A percentile compares a stretch with the other conserved stretches of the same genome.
phyloP scores from a whole-genome alignment of 2,888 invertebrate species.

The Drepana falcataria region DNA sequence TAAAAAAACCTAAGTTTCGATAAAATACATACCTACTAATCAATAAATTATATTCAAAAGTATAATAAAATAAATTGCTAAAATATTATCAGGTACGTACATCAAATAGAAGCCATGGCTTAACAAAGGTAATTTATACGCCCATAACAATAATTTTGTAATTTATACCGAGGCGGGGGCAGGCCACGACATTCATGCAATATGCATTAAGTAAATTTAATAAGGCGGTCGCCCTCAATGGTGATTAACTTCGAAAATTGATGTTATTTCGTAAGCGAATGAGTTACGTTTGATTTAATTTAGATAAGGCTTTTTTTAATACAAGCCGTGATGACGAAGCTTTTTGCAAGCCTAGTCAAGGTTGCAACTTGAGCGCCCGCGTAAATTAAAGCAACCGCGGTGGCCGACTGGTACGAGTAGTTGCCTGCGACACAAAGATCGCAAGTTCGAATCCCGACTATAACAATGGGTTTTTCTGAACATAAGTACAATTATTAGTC shows the following conservation, averaged over 20 bases:
- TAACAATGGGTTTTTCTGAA: no score
- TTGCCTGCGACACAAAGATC: no score
- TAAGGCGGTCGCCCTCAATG: constrained; percentile 8
- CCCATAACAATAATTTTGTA: constrained; percentile 19
- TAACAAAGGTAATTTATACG: constrained; percentile 13
- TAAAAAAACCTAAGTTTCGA: no score
- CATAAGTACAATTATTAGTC: no score
- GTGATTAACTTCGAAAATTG: constrained; percentile 7
- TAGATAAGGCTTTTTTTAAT: background rate
- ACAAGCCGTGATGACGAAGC: no score
- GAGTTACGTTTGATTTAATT: constrained; percentile 1
- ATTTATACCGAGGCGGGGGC: constrained; percentile 11
- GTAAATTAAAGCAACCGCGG: no score
- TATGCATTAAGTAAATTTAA: constrained; percentile 18
- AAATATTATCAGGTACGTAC: background rate
- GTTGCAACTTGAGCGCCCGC: no score
- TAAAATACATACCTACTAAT: no score
- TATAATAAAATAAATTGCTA: background rate
- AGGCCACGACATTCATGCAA: constrained; percentile 11
- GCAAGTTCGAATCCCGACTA: no score
- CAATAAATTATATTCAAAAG: no score
- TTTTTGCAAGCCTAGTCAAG: background rate
- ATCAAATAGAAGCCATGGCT: constrained; percentile 3
- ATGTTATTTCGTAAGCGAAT: constrained; percentile 4
- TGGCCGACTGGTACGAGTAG: no score